Evolutionary conservation across 2,888 invertebrate genomes (phyloP).

Genomic region (Ariolimax columbianus): DNA sequence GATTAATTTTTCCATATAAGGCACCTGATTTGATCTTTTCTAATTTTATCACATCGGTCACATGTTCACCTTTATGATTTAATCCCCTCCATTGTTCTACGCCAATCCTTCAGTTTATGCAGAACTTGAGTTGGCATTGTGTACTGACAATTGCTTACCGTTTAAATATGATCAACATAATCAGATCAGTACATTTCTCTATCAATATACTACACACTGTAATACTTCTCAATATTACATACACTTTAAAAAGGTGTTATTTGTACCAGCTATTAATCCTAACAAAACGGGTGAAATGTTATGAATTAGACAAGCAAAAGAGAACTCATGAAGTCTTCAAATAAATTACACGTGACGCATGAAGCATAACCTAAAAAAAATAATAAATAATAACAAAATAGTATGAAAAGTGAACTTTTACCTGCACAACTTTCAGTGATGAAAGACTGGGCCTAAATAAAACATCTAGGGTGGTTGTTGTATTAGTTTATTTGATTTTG

Average conservation of each 20-base stretch:
- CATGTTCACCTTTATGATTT: too few relatives aligned
- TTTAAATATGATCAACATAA: too few relatives aligned
- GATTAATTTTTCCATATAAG: too few relatives aligned
- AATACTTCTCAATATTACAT: background rate
- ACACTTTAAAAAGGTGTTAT: background rate
- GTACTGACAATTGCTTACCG: too few relatives aligned
- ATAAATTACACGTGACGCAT: background rate
- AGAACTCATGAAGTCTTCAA: background rate
- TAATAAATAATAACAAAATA: too few relatives aligned
- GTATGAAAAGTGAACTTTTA: background rate
- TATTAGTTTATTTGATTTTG: background rate
- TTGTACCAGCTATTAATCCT: background rate
- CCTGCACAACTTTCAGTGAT: background rate
- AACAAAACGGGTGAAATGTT: background rate
- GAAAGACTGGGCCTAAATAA: conserved; percentile 33
- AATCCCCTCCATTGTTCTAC: too few relatives aligned
- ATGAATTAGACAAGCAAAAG: background rate
- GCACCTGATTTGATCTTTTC: too few relatives aligned
- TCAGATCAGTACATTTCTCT: too few relatives aligned
- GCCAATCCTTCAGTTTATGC: too few relatives aligned
- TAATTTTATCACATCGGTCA: too few relatives aligned
- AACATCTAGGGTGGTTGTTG: background rate
- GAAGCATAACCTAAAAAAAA: background rate
- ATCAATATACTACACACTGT: background rate
- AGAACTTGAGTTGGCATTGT: too few relatives aligned